Evolutionary conservation across 1,140 invertebrate species (phyloP), one percentile per base, ranked within the genome.

Genomic region (Asbolus verrucosus): DNA sequence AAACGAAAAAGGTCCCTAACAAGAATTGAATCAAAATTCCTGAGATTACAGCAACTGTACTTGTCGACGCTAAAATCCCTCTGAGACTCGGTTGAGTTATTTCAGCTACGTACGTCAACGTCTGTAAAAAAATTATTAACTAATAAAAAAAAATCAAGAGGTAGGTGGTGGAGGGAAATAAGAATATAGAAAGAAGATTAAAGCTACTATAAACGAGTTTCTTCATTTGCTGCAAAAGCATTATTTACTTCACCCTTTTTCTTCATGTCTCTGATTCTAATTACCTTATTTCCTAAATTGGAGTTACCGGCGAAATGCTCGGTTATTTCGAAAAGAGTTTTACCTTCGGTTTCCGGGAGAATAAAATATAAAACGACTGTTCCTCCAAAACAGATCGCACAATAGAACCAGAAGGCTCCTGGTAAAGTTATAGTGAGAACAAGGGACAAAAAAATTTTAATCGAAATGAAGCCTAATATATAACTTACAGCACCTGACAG

Each of bases 311-410:
- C 85, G 70, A 88, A 92, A 74, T 92, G 90, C 21, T 90, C 87
- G 70, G 87, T 86, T 9, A 88, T 88, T 81, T 96, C 92, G 70
- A 88, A 85, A 1, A 95, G 81, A 0, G 89, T 89, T 77, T 91
- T 90, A 0, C 91, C 91, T 81, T 96, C 94, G 0, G 94, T 97
- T 84, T 97, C 93, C 0, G 92, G 93, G 38, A 87, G 71, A 2
- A 82, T 78, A 41, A 85, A 85, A 69, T 86, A 88, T 1, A 90
- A 74, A 0, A 83, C 75, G 1, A 86, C 54, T 4, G 87, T 80
- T 1, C 91, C 90, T 1, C 88, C 59, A 59, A 95, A 87, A 30
- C 91, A 83, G 68, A 89, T 84, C 11, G 16, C 15, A 16, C 70
- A 88, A 76, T 93, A 87, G 38, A 92, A 85, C 19, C 88, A 84